Evolutionary conservation across 2,797 vertebrate genomes (phyloP).

Genomic region (Balearica regulorum): DNA sequence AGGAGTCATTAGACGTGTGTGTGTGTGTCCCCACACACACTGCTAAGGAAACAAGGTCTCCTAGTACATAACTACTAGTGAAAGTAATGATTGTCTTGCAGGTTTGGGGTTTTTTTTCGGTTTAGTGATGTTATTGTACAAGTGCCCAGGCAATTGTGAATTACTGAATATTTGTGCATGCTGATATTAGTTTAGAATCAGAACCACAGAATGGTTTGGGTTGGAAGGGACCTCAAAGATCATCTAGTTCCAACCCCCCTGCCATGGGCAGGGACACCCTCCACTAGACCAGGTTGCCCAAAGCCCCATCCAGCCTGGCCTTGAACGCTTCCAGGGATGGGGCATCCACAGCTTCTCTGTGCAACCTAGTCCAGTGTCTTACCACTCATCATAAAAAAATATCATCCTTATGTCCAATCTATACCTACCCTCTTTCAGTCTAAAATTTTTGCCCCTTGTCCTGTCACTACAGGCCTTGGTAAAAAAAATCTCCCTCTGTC

Average conservation of each 20-base stretch:
- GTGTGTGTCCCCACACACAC: background rate
- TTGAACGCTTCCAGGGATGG: background rate
- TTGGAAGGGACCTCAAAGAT: background rate
- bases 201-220: rapidly evolving
- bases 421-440: background rate
- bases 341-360: background rate
- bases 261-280: background rate
- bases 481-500: background rate
- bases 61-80: background rate
- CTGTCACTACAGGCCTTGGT: background rate
- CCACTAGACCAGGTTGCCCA: background rate
- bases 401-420: background rate
- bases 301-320: background rate
- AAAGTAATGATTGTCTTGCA: background rate
- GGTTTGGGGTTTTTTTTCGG: background rate
- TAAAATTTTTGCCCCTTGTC: background rate
- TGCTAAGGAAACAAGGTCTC: background rate
- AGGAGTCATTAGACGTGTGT: background rate
- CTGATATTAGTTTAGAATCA: background rate
- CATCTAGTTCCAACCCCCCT: background rate
- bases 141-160: background rate
- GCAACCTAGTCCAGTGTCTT: background rate
- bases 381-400: background rate
- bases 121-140: background rate
- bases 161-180: background rate